phyloP scores from a whole-genome alignment of 2,888 invertebrate genomes.

The Criorhina ranunculi region DNA sequence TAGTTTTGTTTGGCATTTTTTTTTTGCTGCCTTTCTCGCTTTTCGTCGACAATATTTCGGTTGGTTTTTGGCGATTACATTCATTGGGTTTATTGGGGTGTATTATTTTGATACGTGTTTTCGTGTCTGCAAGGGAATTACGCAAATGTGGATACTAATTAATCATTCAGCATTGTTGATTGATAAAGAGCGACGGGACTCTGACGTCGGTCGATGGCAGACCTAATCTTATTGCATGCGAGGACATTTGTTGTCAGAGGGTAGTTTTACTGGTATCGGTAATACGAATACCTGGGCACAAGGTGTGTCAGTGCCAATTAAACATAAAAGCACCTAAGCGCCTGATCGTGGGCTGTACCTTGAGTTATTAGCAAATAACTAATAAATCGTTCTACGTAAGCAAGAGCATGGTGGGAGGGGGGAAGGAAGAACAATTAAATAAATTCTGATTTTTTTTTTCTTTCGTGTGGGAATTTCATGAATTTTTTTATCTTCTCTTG shows the following conservation, averaged over 20 bases:
- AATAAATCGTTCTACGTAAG: slow-evolving; percentile 36
- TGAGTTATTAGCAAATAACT: slow-evolving; percentile 26
- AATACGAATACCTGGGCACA: not conserved
- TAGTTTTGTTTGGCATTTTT: not conserved
- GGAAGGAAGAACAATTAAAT: slow-evolving; percentile 32
- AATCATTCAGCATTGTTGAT: slow-evolving; percentile 46
- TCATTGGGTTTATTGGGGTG: slow-evolving; percentile 49
- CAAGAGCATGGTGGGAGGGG: not conserved
- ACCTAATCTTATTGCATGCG: not conserved
- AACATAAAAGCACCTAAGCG: not conserved
- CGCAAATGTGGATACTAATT: slow-evolving; percentile 60
- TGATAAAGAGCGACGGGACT: slow-evolving; percentile 40
- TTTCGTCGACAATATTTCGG: slow-evolving; percentile 36
- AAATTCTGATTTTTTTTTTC: slow-evolving; percentile 41
- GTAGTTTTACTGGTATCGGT: no score
- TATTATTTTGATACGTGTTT: slow-evolving; percentile 54
- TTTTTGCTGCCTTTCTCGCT: not conserved
- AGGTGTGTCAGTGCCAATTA: slow-evolving; percentile 35
- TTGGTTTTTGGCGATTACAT: slow-evolving; percentile 54
- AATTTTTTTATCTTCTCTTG: slow-evolving; percentile 49
- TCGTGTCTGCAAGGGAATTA: slow-evolving; percentile 56
- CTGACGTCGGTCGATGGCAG: slow-evolving; percentile 14
- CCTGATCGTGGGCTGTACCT: not conserved
- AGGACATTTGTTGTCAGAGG: slow-evolving; percentile 3
- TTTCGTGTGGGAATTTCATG: slow-evolving; percentile 47